Base-by-base conservation (phyloP, 2,888 invertebrate genomes). In the Monoplex corrugatus region DNA sequence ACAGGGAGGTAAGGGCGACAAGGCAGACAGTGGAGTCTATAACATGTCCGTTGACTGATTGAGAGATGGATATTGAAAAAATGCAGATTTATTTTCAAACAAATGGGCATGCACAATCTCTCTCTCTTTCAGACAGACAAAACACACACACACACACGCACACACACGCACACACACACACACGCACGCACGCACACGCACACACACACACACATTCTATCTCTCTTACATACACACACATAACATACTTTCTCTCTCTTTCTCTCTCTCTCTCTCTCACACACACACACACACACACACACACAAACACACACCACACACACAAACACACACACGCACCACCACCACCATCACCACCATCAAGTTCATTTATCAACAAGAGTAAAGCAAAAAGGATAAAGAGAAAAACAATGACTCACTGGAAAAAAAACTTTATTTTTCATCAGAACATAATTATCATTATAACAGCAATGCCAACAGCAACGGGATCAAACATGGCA, bases 91-190 rank as follows among this genome's bases (percentile, higher is more conserved):
- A n/a, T n/a, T n/a, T n/a, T n/a, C n/a, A n/a, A n/a, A n/a, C n/a
- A n/a, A n/a, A n/a, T n/a, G n/a, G n/a, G n/a, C n/a, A n/a, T 8
- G n/a, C 72, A 0, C 72, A 10, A 32, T 32, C 32, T 19, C 16
- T 78, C 1, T 1, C 28, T 19, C 75, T 3, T 40, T 78, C 75
- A 38, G 38, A 16, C 75, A 78, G 19, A 82, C 82, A 82, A 43
- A 16, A 44, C 82, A 82, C n/a, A 44, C 45, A 82, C n/a, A 44
- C 82, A 44, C 45, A 44, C 82, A 57, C 57, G 16, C 13, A 82
- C 44, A 82, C 82, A 44, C 82, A 82, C 82, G 44, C 45, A 80
- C 82, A 44, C 44, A 44, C 44, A 80, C 80, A 80, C 80, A 80
- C 80, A 80, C 80, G 40, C 80, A 80, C 80, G 40, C 80, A 43